Evolutionary conservation across 2,797 vertebrate genomes (phyloP).

Genomic region (Enteromius thamalakanensis): DNA sequence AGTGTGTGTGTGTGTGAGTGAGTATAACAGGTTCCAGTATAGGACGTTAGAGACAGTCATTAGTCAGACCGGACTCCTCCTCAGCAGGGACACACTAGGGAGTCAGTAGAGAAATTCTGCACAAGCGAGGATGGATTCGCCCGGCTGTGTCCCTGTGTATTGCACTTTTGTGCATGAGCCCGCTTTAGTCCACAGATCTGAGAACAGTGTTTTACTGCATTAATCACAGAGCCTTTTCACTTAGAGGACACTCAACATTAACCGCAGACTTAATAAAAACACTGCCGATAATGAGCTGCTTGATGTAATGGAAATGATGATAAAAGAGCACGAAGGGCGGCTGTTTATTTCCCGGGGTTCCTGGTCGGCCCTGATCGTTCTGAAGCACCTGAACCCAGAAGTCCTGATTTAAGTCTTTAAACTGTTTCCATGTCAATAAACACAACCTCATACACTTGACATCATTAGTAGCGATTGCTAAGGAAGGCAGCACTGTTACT

Average conservation of each 20-base stretch:
- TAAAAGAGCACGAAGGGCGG: slow-evolving; percentile 12
- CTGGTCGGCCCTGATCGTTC: slow-evolving; percentile 2
- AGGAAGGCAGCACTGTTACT: background rate
- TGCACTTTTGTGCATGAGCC: slow-evolving; percentile 15
- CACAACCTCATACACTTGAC: background rate
- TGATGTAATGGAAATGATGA: slow-evolving; percentile 44
- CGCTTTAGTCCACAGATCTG: slow-evolving; percentile 13
- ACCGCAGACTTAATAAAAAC: slow-evolving; percentile 43
- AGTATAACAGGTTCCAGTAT: background rate
- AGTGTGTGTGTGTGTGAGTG: slow-evolving; percentile 10
- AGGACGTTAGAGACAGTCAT: slow-evolving; percentile 44
- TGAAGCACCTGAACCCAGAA: slow-evolving; percentile 14
- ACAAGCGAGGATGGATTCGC: slow-evolving; percentile 18
- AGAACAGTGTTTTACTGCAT: slow-evolving; percentile 25
- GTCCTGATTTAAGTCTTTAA: slow-evolving; percentile 1
- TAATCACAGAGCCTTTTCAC: slow-evolving; percentile 14
- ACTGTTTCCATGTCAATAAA: slow-evolving; percentile 17
- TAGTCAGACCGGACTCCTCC: slow-evolving; percentile 33
- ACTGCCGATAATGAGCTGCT: slow-evolving; percentile 19
- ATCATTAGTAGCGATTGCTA: slow-evolving; percentile 8
- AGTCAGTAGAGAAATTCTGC: slow-evolving; percentile 24
- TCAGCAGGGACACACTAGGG: slow-evolving; percentile 34
- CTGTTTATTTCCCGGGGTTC: slow-evolving; percentile 39
- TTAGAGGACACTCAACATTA: slow-evolving; percentile 30
- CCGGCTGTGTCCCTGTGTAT: slow-evolving; percentile 5